A percentile compares a stretch with the other conserved stretches of the same genome.
These are phyloP conservation scores for Linyphia triangularis DNA, from an alignment of 2,888 invertebrate genomes.

Conservation along the genomic window DNA sequence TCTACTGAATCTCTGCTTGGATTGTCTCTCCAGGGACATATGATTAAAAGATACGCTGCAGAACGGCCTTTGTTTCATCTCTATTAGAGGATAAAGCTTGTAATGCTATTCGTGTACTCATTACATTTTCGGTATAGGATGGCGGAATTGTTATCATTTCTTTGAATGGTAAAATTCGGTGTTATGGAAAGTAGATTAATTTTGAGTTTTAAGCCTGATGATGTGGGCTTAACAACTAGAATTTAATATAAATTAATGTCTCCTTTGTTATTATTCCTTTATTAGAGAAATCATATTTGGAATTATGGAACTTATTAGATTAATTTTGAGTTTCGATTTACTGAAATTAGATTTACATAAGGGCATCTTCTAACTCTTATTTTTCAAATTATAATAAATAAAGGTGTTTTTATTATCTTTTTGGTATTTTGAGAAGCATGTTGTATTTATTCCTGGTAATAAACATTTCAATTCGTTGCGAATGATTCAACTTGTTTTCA, in stretches of 20 bases:
- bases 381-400: too few relatives aligned
- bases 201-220: background rate
- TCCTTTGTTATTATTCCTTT: background rate
- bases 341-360: too few relatives aligned
- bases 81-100: slow-evolving; percentile 18
- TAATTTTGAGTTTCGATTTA: background rate
- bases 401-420: too few relatives aligned
- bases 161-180: background rate
- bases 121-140: background rate
- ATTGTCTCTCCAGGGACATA: slow-evolving; percentile 13
- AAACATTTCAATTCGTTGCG: too few relatives aligned
- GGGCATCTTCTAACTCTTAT: too few relatives aligned
- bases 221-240: too few relatives aligned
- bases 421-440: too few relatives aligned
- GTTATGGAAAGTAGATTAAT: background rate
- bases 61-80: slow-evolving; percentile 32
- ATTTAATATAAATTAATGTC: too few relatives aligned
- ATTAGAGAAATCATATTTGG: background rate
- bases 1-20: background rate
- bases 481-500: too few relatives aligned
- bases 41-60: slow-evolving; percentile 32
- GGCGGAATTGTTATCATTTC: background rate
- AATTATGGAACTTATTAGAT: background rate
- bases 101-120: slow-evolving; percentile 5
- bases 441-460: too few relatives aligned